phyloP scores from a whole-genome alignment of 2,113 vertebrate genomes.

The Bufo bufo region DNA sequence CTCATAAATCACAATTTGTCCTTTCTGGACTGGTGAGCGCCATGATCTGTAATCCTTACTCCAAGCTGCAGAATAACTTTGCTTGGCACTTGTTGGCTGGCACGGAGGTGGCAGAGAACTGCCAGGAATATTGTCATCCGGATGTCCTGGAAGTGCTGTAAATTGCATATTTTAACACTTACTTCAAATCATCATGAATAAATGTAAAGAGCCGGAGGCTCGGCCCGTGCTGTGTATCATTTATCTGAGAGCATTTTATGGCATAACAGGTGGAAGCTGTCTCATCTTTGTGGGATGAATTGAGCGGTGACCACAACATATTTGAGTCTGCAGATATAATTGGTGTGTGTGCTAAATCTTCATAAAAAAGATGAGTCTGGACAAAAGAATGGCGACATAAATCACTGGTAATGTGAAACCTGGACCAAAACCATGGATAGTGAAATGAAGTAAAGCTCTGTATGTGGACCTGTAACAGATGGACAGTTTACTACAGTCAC shows the following conservation, averaged over 20 bases:
- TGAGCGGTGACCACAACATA: neutral
- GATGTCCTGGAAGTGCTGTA: conserved; percentile 8
- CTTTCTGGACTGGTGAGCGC: neutral
- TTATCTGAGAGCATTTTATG: neutral
- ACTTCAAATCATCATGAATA: conserved; percentile 21
- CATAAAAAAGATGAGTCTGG: neutral
- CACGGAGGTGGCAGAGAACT: neutral
- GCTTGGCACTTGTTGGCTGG: conserved; percentile 4
- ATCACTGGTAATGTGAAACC: neutral
- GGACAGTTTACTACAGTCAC: neutral
- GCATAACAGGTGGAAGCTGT: conserved; percentile 1
- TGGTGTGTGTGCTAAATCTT: conserved; percentile 2
- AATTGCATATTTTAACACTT: conserved; percentile 44
- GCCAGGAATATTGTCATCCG: conserved; percentile 4
- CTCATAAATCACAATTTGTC: conserved; percentile 10
- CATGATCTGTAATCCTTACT: conserved; percentile 5
- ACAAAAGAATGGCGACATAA: neutral
- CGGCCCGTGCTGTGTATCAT: neutral
- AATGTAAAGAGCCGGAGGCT: conserved; percentile 18
- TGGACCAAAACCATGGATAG: neutral
- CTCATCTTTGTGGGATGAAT: neutral
- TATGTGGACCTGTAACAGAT: neutral
- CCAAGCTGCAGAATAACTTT: neutral
- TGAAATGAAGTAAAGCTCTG: neutral
- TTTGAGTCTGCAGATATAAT: neutral